Evolutionary conservation across 2,888 invertebrate genomes (phyloP).

Genomic region (Gortyna flavago): DNA sequence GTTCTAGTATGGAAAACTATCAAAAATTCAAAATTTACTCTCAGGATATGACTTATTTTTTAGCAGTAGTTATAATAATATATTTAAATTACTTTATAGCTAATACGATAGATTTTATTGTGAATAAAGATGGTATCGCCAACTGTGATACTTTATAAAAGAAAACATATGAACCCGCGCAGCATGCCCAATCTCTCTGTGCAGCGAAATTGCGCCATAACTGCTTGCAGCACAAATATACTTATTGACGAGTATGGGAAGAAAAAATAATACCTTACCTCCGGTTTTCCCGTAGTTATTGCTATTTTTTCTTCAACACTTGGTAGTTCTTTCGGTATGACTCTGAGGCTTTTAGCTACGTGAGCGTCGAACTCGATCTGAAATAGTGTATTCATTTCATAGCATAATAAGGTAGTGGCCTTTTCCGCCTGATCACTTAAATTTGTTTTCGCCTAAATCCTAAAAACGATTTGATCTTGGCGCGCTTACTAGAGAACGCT

Average conservation of each 20-base stretch:
- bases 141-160: neutral
- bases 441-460: too few relatives aligned
- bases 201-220: neutral
- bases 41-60: too few relatives aligned
- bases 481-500: too few relatives aligned
- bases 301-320: conserved; percentile 90
- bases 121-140: neutral
- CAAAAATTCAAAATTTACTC: too few relatives aligned
- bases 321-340: conserved; percentile 90
- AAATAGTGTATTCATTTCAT: conserved; percentile 16
- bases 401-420: neutral
- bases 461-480: too few relatives aligned
- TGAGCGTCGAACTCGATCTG: conserved; percentile 91
- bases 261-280: conserved; percentile 74
- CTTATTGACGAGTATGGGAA: too few relatives aligned
- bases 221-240: neutral
- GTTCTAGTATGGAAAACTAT: too few relatives aligned
- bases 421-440: too few relatives aligned
- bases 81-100: neutral
- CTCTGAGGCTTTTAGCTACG: conserved; percentile 88
- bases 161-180: neutral
- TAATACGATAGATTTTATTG: neutral
- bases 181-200: neutral
- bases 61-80: neutral
- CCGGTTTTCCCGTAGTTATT: conserved; percentile 82